These are phyloP conservation scores for Amiota minor DNA, from an alignment of 2,888 invertebrate genomes.

Conservation along the genomic window DNA sequence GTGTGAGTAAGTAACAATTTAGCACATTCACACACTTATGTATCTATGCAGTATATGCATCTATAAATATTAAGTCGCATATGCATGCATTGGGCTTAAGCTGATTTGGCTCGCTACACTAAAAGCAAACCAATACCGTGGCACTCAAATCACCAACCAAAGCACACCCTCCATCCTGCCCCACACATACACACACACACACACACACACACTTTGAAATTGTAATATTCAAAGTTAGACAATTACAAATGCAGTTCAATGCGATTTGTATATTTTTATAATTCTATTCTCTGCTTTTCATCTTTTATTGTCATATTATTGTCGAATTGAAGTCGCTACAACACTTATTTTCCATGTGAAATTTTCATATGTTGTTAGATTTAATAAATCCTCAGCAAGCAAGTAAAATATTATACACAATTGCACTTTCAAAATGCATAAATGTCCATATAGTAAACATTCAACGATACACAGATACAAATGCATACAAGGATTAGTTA, in stretches of 20 bases:
- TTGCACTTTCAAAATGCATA: constrained; percentile 12
- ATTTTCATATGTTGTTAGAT: constrained; percentile 66
- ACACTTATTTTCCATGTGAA: constrained; percentile 67
- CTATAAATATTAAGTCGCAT: constrained; percentile 19
- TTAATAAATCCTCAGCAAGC: constrained; percentile 60
- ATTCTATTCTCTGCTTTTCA: constrained; percentile 43
- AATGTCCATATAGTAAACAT: constrained; percentile 2
- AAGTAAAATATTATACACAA: constrained; percentile 16
- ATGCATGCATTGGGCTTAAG: constrained; percentile 50
- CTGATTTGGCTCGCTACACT: constrained; percentile 61
- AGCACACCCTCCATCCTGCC: constrained; percentile 38
- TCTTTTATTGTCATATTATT: constrained; percentile 36
- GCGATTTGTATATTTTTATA: constrained; percentile 46
- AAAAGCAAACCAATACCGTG: not conserved
- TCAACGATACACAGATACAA: not conserved
- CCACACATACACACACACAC: constrained; percentile 34
- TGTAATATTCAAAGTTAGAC: constrained; percentile 27
- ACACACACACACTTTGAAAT: constrained; percentile 10
- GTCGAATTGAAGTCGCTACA: constrained; percentile 56
- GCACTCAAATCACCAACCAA: constrained; percentile 13
- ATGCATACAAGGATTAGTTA: constrained; percentile 46
- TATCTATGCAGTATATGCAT: not conserved
- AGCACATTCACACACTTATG: not conserved
- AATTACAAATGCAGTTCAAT: constrained; percentile 39
- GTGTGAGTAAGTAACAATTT: not conserved